Evolutionary conservation across 2,113 vertebrate species (phyloP), one percentile per base, ranked within the genome.

Genomic region (Trematocara macrostoma): DNA sequence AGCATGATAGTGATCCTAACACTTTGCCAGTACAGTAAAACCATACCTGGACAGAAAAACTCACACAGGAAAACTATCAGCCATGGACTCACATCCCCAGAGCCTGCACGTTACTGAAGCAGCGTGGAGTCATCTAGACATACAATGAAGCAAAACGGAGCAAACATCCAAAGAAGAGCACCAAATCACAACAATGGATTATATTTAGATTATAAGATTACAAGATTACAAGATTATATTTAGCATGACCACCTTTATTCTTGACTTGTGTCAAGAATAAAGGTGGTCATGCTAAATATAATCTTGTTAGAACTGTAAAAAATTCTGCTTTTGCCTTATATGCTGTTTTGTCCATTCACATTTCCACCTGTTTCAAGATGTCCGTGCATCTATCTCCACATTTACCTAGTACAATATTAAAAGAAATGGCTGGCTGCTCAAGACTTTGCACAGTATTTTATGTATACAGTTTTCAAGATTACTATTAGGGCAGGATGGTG

Each of bases 221-320:
- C n/a, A n/a, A n/a, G n/a, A n/a, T n/a, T n/a, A n/a, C n/a, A n/a
- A n/a, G n/a, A n/a, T n/a, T n/a, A n/a, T n/a, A n/a, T n/a, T n/a
- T n/a, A n/a, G n/a, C n/a, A n/a, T n/a, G n/a, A n/a, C n/a, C n/a
- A n/a, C n/a, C n/a, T n/a, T n/a, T n/a, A n/a, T n/a, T n/a, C n/a
- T n/a, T n/a, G n/a, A n/a, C n/a, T 12, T 7, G 1, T 2, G 31
- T 5, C 16, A 7, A 67, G 0, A 1, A 15, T 42, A 23, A 20
- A 40, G 11, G 59, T 0, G 59, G 31, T 1, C 18, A 5, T 40
- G n/a, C 3, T 11, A 67, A 40, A 20, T 8, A 23, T 14, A 9
- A 23, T 14, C 0, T 5, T 23, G 35, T 42, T 42, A 69, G 64
- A 42, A 0, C 7, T 69, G 64, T 15, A 69, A 0, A 69, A 61